Conservation (phyloP, 2,888 invertebrate genomes). For the Lutraria lutraria region DNA sequence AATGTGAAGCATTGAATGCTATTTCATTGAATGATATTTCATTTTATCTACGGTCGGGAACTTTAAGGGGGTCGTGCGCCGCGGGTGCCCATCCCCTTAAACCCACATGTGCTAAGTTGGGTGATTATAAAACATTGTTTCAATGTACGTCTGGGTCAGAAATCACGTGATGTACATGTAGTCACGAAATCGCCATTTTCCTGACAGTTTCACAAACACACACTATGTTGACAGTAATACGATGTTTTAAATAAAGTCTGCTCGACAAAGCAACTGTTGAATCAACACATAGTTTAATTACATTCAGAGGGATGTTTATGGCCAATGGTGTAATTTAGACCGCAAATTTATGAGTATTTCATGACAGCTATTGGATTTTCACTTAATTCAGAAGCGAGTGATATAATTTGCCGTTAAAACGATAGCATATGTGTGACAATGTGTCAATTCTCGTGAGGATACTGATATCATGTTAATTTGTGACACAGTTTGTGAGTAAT, state of each 20-base stretch:
- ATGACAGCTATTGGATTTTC: constrained; percentile 28
- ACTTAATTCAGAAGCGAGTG: constrained; percentile 12
- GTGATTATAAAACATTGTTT: too few species aligned
- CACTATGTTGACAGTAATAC: not conserved
- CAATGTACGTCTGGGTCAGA: too few species aligned
- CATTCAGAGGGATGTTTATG: not conserved
- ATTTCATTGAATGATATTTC: too few species aligned
- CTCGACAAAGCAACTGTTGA: constrained; percentile 7
- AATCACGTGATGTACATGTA: too few species aligned
- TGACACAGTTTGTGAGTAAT: not conserved
- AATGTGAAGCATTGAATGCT: too few species aligned
- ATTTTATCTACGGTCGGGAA: too few species aligned
- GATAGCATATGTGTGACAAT: not conserved
- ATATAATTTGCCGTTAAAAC: constrained; percentile 5
- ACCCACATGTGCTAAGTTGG: too few species aligned
- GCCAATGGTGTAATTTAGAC: constrained; percentile 13
- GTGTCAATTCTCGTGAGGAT: not conserved
- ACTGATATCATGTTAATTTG: not conserved
- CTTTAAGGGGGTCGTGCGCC: too few species aligned
- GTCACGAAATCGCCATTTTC: too few species aligned
- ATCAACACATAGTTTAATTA: constrained; percentile 22
- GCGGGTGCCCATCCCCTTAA: too few species aligned
- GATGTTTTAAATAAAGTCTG: not conserved
- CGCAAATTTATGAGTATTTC: not conserved
- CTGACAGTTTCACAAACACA: too few species aligned